These are phyloP conservation scores for Himalopsyche phryganea DNA, from an alignment of 1,140 invertebrate genomes.

Conservation along the genomic window DNA sequence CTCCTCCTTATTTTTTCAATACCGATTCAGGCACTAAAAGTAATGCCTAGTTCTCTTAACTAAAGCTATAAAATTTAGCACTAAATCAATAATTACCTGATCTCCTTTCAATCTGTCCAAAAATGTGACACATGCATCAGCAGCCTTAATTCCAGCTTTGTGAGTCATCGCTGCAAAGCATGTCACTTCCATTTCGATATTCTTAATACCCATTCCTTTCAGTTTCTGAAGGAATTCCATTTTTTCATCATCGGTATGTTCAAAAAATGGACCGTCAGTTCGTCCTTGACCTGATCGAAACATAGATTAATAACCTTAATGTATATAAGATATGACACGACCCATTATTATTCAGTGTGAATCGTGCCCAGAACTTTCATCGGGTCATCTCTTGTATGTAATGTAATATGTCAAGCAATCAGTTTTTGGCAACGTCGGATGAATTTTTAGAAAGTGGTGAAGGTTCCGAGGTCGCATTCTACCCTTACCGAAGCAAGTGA, in stretches of 20 bases:
- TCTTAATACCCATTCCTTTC: slow-evolving; percentile 72
- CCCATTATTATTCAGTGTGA: no score
- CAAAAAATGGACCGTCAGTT: slow-evolving; percentile 92
- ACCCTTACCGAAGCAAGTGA: not conserved
- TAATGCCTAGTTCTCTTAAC: not conserved
- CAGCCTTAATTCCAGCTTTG: slow-evolving; percentile 80
- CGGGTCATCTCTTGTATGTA: no score
- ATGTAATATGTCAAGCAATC: no score
- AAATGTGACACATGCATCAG: slow-evolving; percentile 86
- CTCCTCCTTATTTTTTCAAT: no score
- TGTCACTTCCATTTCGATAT: slow-evolving; percentile 97
- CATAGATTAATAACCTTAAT: not conserved
- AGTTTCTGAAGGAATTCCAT: slow-evolving; percentile 73
- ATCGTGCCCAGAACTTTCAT: no score
- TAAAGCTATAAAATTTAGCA: not conserved
- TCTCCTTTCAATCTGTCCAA: slow-evolving; percentile 87
- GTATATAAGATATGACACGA: not conserved
- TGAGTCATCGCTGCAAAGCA: slow-evolving; percentile 86
- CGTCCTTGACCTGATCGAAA: slow-evolving; percentile 69
- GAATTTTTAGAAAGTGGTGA: no score
- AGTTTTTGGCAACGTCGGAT: no score
- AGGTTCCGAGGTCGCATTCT: no score
- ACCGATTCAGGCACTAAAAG: no score
- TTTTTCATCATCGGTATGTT: slow-evolving; percentile 81
- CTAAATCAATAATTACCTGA: slow-evolving; percentile 61